These are phyloP conservation scores for Synanthedon andrenaeformis DNA, from an alignment of 2,888 invertebrate species.

Conservation along the genomic window DNA sequence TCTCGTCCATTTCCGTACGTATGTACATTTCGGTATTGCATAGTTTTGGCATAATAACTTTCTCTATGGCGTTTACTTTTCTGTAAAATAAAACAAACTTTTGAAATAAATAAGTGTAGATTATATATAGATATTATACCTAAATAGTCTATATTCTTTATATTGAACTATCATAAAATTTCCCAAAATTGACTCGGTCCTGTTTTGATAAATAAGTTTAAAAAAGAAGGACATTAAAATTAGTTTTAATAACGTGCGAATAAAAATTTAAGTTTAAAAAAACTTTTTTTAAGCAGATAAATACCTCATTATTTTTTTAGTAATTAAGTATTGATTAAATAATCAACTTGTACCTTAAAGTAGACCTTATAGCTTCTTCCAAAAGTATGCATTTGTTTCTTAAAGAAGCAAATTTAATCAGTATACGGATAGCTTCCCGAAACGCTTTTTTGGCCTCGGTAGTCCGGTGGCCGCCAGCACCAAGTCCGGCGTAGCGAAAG, in stretches of 20 bases:
- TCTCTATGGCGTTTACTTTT: slow-evolving; percentile 61
- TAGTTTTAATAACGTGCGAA: too few relatives aligned
- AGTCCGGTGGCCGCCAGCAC: slow-evolving; percentile 55
- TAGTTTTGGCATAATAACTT: slow-evolving; percentile 58
- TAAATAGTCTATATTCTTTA: neutral
- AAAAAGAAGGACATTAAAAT: too few relatives aligned
- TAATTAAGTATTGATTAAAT: neutral
- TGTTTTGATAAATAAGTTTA: too few relatives aligned
- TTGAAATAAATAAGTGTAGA: too few relatives aligned
- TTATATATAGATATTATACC: too few relatives aligned
- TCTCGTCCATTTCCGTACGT: slow-evolving; percentile 56
- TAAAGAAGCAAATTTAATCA: slow-evolving; percentile 64
- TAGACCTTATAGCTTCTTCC: slow-evolving; percentile 44
- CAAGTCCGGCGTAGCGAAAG: slow-evolving; percentile 47
- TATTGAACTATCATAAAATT: neutral
- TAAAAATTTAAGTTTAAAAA: too few relatives aligned
- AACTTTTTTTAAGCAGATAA: too few relatives aligned
- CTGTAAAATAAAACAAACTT: slow-evolving; percentile 24
- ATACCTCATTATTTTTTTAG: too few relatives aligned
- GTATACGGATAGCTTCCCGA: slow-evolving; percentile 40
- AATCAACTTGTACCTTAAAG: slow-evolving; percentile 36
- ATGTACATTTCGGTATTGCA: slow-evolving; percentile 57
- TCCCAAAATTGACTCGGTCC: too few relatives aligned
- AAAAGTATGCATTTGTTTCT: slow-evolving; percentile 48
- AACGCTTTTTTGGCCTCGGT: slow-evolving; percentile 54